Evolutionary conservation across 2,888 invertebrate species (phyloP), one percentile per base, ranked within the genome.

Genomic region (Tromatobia lineatoria): DNA sequence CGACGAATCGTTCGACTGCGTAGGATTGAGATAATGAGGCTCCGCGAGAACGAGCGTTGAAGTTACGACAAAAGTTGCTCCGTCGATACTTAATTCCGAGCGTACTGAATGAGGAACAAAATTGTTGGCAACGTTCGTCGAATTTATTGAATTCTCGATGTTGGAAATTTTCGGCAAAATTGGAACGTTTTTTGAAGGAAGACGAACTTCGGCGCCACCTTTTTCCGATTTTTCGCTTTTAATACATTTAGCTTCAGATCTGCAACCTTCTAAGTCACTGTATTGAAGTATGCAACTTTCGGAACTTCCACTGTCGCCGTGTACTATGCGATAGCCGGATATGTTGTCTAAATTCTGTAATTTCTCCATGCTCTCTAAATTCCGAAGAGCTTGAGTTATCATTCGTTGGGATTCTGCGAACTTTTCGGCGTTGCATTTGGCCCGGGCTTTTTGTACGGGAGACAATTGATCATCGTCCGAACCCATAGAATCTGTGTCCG

Each of bases 371-470:
- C 87, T 90, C 67, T 90, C 90, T 0, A 92, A 79, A 74, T 89
- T 88, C 74, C 90, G 91, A 50, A 93, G 29, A 0, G 89, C 89
- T 82, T 88, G 91, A 0, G 87, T 83, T 15, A 92, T 73, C 59
- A 89, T 88, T 66, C 73, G 80, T 13, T 90, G 89, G 11, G 87
- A 88, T 10, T 91, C 91, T 0, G 78, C 74, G 57, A 92, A 91
- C 54, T 92, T 92, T 8, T 93, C 93, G 3, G 90, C 90, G 57
- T 91, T 91, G 10, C 88, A 90, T 77, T 92, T 92, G 0, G 90
- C 92, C 15, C 93, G 86, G 2, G 92, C 92, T 80, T 93, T 93
- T 52, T 93, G 93, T 2, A 94, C 92, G 0, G 93, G 92, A 1
- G 93, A 93, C 0, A 93, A 87, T 77, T 93, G 89, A 0, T 88